These are phyloP conservation scores for Hemicentrotus pulcherrimus DNA, from an alignment of 35 echinoderm and acorn worm genomes.

Conservation along the genomic window DNA sequence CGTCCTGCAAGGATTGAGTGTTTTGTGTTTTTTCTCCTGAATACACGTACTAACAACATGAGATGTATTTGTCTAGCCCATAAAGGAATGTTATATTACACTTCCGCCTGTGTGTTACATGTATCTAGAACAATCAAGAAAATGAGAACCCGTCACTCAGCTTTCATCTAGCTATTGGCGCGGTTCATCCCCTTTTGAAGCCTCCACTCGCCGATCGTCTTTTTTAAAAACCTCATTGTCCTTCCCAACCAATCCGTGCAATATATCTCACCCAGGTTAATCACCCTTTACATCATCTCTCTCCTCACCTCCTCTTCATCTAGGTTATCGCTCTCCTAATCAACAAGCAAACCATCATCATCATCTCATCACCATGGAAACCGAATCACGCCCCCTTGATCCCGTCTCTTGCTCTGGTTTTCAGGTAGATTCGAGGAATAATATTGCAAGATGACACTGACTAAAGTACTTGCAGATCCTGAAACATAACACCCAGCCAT, in stretches of 20 bases:
- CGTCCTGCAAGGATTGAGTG: neutral
- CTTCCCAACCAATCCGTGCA: neutral
- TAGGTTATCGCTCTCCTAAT: constrained; percentile 23
- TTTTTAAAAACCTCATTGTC: neutral
- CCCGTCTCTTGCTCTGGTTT: neutral
- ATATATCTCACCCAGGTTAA: constrained; percentile 12
- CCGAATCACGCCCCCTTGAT: neutral
- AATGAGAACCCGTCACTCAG: neutral
- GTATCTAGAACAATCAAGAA: neutral
- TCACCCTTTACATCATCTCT: neutral
- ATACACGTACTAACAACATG: too few relatives aligned
- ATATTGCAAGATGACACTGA: neutral
- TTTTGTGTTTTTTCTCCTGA: too few relatives aligned
- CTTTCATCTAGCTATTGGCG: neutral
- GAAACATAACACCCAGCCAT: too few relatives aligned
- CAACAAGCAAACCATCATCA: neutral
- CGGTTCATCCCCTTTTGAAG: neutral
- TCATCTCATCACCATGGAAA: neutral
- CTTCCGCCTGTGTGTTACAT: neutral
- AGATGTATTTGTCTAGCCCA: too few relatives aligned
- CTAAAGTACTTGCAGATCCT: too few relatives aligned
- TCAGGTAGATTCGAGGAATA: neutral
- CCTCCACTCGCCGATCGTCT: neutral
- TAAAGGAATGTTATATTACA: too few relatives aligned
- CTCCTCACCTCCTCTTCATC: constrained; percentile 38